These are phyloP conservation scores for Ochotona curzoniae DNA, from an alignment of 2,113 vertebrate genomes.

Conservation along the genomic window DNA sequence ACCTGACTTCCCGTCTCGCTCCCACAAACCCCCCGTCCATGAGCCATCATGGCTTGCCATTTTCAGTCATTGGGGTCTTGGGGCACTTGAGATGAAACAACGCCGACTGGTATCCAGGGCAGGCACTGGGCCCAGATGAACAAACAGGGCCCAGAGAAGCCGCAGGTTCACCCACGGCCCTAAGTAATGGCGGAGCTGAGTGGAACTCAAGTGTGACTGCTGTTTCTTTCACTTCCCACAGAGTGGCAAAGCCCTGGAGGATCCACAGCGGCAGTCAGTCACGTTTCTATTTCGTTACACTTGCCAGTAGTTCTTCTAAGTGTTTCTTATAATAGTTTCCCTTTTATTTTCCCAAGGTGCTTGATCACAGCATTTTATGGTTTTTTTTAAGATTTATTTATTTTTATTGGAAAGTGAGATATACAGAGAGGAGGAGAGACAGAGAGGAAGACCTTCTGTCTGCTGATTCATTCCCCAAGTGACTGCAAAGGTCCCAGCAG, in stretches of 20 bases:
- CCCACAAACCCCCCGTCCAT: background rate
- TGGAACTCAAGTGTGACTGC: background rate
- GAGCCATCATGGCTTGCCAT: background rate
- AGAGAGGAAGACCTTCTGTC: too few species aligned
- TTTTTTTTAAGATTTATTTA: too few species aligned
- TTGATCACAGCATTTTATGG: too few species aligned
- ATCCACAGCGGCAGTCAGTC: too few species aligned
- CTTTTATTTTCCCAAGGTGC: too few species aligned
- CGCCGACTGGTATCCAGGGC: background rate
- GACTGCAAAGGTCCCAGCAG: too few species aligned
- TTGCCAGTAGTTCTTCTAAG: too few species aligned
- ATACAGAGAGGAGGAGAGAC: too few species aligned
- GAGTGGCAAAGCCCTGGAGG: background rate
- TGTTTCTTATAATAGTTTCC: too few species aligned
- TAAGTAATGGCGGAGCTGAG: background rate
- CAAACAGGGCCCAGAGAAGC: background rate
- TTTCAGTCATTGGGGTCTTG: background rate
- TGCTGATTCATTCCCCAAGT: too few species aligned
- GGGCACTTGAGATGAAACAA: background rate
- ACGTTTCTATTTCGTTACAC: too few species aligned
- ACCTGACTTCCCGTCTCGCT: fast-evolving
- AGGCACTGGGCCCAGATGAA: background rate
- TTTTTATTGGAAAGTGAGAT: too few species aligned
- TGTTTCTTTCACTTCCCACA: background rate
- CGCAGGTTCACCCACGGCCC: background rate